These are phyloP conservation scores for Drosophila mulleri DNA, from an alignment of 2,888 invertebrate genomes.

Conservation along the genomic window DNA sequence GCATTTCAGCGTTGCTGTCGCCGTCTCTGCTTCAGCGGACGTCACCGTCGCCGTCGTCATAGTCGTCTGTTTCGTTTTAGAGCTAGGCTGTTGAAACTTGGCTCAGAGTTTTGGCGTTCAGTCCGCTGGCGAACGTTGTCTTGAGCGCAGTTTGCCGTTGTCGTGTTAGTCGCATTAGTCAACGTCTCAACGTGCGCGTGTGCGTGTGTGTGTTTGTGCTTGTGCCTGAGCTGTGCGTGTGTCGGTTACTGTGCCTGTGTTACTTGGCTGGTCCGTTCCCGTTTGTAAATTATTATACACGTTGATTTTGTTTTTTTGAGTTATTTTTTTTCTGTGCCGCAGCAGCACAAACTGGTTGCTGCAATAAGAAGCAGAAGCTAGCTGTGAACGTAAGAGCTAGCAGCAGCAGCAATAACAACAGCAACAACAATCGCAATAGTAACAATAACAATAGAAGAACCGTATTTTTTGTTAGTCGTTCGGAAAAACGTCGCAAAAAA, in stretches of 20 bases:
- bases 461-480: conserved; percentile 40
- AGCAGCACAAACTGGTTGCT: conserved; percentile 69
- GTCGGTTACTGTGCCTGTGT: conserved; percentile 60
- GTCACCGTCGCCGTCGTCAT: conserved; percentile 1
- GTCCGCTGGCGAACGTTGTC: conserved; percentile 71
- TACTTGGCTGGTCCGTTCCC: conserved; percentile 60
- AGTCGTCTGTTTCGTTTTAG: conserved; percentile 35
- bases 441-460: conserved; percentile 20
- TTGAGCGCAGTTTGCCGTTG: conserved; percentile 60
- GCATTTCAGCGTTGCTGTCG: conserved; percentile 44
- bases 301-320: conserved; percentile 55
- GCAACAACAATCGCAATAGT: conserved; percentile 24
- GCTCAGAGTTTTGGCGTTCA: conserved; percentile 62
- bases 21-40: conserved; percentile 30
- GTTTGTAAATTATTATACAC: conserved; percentile 63
- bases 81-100: conserved; percentile 62
- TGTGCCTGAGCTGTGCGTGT: conserved; percentile 17
- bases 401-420: conserved; percentile 19
- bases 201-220: conserved; percentile 17
- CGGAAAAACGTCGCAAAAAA: conserved; percentile 36
- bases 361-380: conserved; percentile 53
- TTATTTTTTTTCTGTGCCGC: conserved; percentile 68
- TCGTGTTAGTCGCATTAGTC: conserved; percentile 47
- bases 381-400: conserved; percentile 52
- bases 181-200: conserved; percentile 54